Evolutionary conservation across 2,797 vertebrate genomes (phyloP).

Genomic region (Eulemur coronatus): DNA sequence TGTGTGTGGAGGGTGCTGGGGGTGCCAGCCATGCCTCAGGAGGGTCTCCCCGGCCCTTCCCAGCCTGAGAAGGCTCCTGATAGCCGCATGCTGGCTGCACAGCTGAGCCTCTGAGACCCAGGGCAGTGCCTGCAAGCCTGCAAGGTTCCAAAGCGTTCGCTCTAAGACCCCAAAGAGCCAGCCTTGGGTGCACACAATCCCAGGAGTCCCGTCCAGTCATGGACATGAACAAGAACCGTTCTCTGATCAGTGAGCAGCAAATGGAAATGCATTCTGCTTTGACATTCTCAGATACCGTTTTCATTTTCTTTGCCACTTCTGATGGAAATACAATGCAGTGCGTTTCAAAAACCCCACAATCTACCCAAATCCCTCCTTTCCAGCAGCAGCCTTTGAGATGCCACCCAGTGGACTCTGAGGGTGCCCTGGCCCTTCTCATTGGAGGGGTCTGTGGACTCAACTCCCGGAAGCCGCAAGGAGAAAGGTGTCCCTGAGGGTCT

Average conservation of each 20-base stretch:
- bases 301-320: not conserved
- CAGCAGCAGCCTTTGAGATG: not conserved
- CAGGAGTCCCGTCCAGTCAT: not conserved
- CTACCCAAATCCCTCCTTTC: not conserved
- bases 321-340: slow-evolving; percentile 8
- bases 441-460: not conserved
- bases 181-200: slow-evolving; percentile 23
- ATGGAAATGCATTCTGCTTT: not conserved
- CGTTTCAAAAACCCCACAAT: not conserved
- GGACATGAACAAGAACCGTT: not conserved
- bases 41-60: not conserved
- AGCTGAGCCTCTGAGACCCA: slow-evolving; percentile 67
- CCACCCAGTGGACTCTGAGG: not conserved
- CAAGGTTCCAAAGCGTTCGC: slow-evolving; percentile 61
- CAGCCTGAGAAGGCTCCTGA: slow-evolving; percentile 64
- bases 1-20: not conserved
- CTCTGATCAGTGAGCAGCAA: slow-evolving; percentile 4
- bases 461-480: not conserved
- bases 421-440: not conserved
- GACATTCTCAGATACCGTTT: slow-evolving; percentile 12
- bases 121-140: slow-evolving; percentile 54
- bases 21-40: not conserved
- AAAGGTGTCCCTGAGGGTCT: slow-evolving; percentile 66
- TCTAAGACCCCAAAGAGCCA: not conserved
- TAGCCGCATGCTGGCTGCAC: not conserved